Conservation (phyloP, 2,797 vertebrate species). For the Trachops cirrhosus region DNA sequence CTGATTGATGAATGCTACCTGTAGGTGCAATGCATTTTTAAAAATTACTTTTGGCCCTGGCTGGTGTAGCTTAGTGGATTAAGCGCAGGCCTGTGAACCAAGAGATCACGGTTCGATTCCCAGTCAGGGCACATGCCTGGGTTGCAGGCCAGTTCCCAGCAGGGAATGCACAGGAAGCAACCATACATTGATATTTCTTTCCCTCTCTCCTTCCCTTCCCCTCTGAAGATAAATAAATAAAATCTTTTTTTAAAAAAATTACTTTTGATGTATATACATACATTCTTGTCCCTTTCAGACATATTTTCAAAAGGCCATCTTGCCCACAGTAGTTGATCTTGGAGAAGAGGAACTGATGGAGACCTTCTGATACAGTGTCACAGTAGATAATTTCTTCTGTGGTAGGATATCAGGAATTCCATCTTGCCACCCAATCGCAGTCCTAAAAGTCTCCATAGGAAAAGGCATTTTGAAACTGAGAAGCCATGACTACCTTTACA, state of each 20-base stretch:
- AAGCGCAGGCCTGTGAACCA: too few species aligned
- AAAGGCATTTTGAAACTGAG: conserved; percentile 3
- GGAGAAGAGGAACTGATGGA: neutral
- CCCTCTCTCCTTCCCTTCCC: too few species aligned
- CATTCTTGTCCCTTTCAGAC: neutral
- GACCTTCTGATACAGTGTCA: neutral
- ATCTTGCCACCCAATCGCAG: neutral
- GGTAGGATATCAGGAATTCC: neutral
- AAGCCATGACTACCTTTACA: neutral
- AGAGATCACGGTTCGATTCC: too few species aligned
- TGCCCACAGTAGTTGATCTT: neutral
- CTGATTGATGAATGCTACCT: neutral
- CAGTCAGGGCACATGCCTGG: too few species aligned
- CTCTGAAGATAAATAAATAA: too few species aligned
- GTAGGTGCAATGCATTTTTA: neutral
- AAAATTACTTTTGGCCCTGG: neutral
- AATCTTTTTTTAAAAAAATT: too few species aligned
- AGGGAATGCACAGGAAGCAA: too few species aligned
- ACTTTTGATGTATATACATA: neutral
- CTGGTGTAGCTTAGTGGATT: too few species aligned
- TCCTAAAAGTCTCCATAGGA: neutral
- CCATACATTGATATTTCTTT: too few species aligned
- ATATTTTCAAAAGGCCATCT: neutral
- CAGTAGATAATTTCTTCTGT: neutral
- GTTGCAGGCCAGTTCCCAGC: too few species aligned